Evolutionary conservation across 1,140 invertebrate species (phyloP).

Genomic region (Aphis gossypii): DNA sequence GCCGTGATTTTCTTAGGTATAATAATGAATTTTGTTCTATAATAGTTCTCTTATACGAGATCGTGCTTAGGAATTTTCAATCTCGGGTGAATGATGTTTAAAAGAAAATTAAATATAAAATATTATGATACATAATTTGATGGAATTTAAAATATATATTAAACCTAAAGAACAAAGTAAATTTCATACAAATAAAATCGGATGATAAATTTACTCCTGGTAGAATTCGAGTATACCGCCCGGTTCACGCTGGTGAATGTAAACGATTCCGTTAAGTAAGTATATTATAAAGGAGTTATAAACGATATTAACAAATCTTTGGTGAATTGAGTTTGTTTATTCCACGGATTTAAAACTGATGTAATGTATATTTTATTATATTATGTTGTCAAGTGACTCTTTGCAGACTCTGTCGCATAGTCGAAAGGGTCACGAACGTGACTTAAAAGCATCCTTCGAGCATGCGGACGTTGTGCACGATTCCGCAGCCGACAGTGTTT

Average conservation of each 20-base stretch:
- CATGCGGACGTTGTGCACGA: slow-evolving; percentile 65
- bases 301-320: neutral
- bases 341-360: neutral
- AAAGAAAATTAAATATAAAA: neutral
- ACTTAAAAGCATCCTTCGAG: slow-evolving; percentile 4
- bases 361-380: neutral
- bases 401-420: neutral
- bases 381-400: neutral
- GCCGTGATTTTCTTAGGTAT: neutral
- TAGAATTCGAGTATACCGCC: neutral
- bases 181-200: neutral
- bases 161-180: neutral
- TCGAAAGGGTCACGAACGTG: neutral
- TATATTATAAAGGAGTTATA: neutral
- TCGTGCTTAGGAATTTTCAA: neutral
- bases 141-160: neutral
- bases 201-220: neutral
- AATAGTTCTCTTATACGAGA: neutral
- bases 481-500: slow-evolving; percentile 70
- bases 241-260: neutral
- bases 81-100: too few species aligned
- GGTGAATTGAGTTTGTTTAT: neutral
- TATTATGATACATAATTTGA: neutral
- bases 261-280: neutral
- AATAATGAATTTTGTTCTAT: neutral